Evolutionary conservation across 2,888 invertebrate genomes (phyloP).

Genomic region (Pollenia amentaria): DNA sequence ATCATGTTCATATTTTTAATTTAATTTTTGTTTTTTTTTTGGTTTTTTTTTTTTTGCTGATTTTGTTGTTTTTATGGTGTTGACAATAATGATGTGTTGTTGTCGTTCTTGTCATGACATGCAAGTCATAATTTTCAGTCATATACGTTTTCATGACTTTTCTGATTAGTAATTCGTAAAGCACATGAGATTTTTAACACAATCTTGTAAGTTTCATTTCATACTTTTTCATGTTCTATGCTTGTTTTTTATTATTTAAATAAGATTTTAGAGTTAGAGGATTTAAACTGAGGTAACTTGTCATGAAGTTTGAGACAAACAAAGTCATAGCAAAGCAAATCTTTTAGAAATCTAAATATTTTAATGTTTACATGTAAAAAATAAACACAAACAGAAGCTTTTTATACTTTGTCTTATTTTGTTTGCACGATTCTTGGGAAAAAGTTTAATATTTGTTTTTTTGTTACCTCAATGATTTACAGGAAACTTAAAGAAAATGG

Average conservation of each 20-base stretch:
- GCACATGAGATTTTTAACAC: slow-evolving; percentile 69
- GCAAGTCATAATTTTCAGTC: slow-evolving; percentile 68
- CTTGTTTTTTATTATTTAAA: slow-evolving; percentile 17
- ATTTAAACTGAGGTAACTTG: neutral
- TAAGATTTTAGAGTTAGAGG: slow-evolving; percentile 35
- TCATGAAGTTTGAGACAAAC: slow-evolving; percentile 15
- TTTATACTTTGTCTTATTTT: neutral
- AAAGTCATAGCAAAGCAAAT: slow-evolving; percentile 40
- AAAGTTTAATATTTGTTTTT: slow-evolving; percentile 6
- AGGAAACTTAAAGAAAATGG: slow-evolving; percentile 41
- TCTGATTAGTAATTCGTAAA: slow-evolving; percentile 62
- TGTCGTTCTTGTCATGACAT: slow-evolving; percentile 42
- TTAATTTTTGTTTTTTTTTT: neutral
- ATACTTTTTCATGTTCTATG: slow-evolving; percentile 1
- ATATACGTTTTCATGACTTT: slow-evolving; percentile 56
- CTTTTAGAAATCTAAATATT: slow-evolving; percentile 63
- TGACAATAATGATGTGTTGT: slow-evolving; percentile 62
- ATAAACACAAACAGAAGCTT: slow-evolving; percentile 66
- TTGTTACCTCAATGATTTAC: slow-evolving; percentile 23
- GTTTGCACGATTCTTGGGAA: slow-evolving; percentile 61
- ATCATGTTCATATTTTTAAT: slow-evolving; percentile 17
- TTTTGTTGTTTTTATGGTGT: slow-evolving; percentile 29
- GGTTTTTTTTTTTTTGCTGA: slow-evolving; percentile 19
- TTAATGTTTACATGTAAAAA: slow-evolving; percentile 68
- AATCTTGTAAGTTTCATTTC: slow-evolving; percentile 51